phyloP scores from a whole-genome alignment of 2,113 vertebrate species.

The Excalfactoria chinensis region DNA sequence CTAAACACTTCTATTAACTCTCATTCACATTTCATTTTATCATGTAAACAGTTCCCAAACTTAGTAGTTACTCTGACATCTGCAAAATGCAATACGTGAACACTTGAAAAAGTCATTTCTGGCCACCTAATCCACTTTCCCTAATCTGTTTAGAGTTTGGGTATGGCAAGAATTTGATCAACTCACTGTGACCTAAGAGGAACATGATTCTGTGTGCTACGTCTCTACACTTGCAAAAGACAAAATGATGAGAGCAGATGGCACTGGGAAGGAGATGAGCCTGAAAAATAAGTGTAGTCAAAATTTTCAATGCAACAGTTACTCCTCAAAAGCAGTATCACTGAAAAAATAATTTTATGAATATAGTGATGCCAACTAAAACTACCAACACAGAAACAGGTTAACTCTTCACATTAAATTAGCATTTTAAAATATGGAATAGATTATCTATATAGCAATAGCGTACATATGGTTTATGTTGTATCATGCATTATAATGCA shows the following conservation, averaged over 20 bases:
- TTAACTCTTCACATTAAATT: neutral
- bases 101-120: neutral
- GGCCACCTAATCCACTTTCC: conserved; percentile 44
- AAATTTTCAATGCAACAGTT: neutral
- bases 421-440: neutral
- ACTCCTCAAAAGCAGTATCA: neutral
- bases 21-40: neutral
- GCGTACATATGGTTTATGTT: neutral
- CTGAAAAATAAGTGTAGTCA: neutral
- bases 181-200: neutral
- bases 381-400: neutral
- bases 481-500: neutral
- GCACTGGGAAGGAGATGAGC: neutral
- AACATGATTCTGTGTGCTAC: neutral
- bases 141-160: neutral
- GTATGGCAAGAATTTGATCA: neutral
- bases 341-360: neutral
- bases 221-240: neutral
- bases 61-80: neutral
- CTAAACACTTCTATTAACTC: neutral
- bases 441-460: neutral
- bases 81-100: neutral
- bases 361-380: neutral
- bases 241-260: neutral
- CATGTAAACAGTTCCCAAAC: neutral